Evolutionary conservation across 2,113 vertebrate genomes (phyloP).

Genomic region (Galemys pyrenaicus): DNA sequence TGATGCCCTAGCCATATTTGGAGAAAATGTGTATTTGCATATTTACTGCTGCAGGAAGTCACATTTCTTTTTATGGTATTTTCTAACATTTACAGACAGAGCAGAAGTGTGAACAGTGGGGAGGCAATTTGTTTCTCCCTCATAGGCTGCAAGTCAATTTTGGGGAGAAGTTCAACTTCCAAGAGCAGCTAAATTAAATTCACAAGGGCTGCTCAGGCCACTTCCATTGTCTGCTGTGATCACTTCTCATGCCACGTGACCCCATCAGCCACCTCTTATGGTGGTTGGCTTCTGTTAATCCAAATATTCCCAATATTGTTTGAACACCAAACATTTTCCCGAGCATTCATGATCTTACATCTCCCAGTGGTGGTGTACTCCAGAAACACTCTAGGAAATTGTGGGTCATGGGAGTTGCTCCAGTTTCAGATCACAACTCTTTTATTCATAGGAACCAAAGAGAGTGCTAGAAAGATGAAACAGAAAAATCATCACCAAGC

Average conservation of each 20-base stretch:
- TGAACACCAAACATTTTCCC: background rate
- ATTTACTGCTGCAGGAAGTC: slow-evolving; percentile 58
- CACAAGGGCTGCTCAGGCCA: slow-evolving; percentile 7
- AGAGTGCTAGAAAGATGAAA: background rate
- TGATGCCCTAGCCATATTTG: background rate
- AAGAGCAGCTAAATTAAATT: slow-evolving; percentile 21
- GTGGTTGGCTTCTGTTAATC: background rate
- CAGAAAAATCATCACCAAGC: background rate
- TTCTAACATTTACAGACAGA: slow-evolving; percentile 77
- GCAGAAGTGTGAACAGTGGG: slow-evolving; percentile 74
- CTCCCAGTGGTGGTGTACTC: background rate
- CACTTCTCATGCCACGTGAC: background rate
- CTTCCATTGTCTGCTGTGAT: slow-evolving; percentile 20
- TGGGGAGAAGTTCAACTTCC: background rate
- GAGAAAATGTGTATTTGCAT: slow-evolving; percentile 62
- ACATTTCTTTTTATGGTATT: slow-evolving; percentile 46
- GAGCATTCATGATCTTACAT: background rate
- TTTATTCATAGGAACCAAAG: background rate
- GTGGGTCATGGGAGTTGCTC: background rate
- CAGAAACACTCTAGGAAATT: background rate
- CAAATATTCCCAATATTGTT: background rate
- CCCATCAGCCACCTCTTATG: too few species aligned
- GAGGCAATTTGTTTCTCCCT: slow-evolving; percentile 60
- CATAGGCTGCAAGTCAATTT: slow-evolving; percentile 25
- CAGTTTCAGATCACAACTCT: background rate